These are phyloP conservation scores for Tenualosa ilisha DNA, from an alignment of 2,797 vertebrate species.

Conservation along the genomic window DNA sequence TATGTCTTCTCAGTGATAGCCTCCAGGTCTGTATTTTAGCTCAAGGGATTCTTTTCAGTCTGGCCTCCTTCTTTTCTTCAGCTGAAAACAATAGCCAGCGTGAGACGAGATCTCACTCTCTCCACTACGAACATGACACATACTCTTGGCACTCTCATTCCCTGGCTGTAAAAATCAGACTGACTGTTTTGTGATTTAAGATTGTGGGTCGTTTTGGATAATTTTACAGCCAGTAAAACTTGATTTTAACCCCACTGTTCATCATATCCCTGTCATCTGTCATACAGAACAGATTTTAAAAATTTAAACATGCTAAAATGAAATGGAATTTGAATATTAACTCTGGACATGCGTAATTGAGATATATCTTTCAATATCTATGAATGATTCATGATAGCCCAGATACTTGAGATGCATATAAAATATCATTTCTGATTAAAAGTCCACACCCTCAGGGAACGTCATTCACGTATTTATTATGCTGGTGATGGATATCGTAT, in stretches of 20 bases:
- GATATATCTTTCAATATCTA: neutral
- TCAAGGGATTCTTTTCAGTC: neutral
- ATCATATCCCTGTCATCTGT: neutral
- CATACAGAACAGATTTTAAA: neutral
- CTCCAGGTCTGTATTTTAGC: neutral
- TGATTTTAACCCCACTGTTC: neutral
- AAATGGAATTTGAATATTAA: slow-evolving; percentile 2
- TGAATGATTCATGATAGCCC: neutral
- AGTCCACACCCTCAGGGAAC: neutral
- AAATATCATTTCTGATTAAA: neutral
- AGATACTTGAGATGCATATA: neutral
- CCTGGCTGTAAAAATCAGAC: neutral
- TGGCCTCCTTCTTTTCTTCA: neutral
- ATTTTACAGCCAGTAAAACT: neutral
- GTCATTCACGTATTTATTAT: neutral
- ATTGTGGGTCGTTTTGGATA: neutral
- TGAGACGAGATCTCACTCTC: neutral
- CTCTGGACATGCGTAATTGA: neutral
- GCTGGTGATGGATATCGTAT: neutral
- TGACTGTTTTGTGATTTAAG: neutral
- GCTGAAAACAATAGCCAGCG: neutral
- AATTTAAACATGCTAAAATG: neutral
- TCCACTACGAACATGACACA: neutral
- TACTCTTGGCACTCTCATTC: neutral
- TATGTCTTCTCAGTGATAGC: neutral